phyloP scores from a whole-genome alignment of 2,888 invertebrate genomes.

The Acrobeloides nanus region DNA sequence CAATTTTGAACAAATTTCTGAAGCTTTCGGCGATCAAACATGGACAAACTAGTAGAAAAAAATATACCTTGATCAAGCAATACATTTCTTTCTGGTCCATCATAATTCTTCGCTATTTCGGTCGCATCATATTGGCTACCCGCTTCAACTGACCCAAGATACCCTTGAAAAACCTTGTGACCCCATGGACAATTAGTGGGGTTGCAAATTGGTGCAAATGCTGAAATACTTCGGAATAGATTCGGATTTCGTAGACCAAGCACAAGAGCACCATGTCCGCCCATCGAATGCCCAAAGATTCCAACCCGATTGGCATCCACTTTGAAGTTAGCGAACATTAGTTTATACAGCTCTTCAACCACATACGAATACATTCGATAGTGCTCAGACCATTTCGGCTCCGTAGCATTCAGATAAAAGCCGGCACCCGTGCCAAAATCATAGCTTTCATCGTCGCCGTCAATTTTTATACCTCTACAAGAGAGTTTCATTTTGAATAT shows the following conservation, averaged over 20 bases:
- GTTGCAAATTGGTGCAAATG: conserved; percentile 88
- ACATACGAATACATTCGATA: conserved; percentile 92
- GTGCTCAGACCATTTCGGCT: conserved; percentile 82
- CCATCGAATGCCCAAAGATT: conserved; percentile 67
- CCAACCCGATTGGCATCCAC: conserved; percentile 44
- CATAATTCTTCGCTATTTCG: conserved; percentile 71
- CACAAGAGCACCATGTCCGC: conserved; percentile 77
- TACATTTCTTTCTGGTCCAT: conserved; percentile 73
- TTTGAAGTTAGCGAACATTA: conserved; percentile 64
- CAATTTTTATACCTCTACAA: conserved; percentile 69
- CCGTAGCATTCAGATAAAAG: conserved; percentile 84
- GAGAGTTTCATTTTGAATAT: too few relatives aligned
- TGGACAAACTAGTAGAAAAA: conserved; percentile 27
- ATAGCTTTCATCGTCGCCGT: conserved; percentile 82
- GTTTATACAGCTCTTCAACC: conserved; percentile 55
- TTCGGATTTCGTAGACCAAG: conserved; percentile 83
- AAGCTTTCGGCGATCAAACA: conserved; percentile 73
- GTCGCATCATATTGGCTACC: conserved; percentile 76
- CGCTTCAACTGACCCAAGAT: conserved; percentile 56
- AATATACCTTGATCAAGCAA: conserved; percentile 75
- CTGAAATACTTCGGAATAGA: conserved; percentile 72
- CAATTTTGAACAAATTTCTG: conserved; percentile 3
- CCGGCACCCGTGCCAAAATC: conserved; percentile 74
- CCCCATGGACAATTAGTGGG: conserved; percentile 81
- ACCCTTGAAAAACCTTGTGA: conserved; percentile 53